A percentile compares a stretch with the other conserved stretches of the same genome.
phyloP scores from a whole-genome alignment of 2,113 vertebrate species.

The Shinisaurus crocodilurus region DNA sequence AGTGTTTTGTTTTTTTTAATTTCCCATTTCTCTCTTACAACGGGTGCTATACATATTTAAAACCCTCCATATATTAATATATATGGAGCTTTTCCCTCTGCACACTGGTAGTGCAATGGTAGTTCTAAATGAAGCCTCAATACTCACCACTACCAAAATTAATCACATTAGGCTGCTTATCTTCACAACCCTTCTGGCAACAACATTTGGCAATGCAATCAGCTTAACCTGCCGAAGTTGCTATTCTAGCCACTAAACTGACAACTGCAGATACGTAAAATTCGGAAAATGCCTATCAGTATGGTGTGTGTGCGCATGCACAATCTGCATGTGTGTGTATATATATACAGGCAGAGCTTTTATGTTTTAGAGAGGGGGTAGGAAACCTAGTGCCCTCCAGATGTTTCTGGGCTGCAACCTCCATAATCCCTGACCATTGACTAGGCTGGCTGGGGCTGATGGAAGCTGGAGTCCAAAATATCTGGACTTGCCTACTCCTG shows the following conservation, averaged over 20 bases:
- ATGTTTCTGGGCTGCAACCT: too few relatives aligned
- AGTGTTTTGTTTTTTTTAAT: neutral
- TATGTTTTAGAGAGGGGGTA: too few relatives aligned
- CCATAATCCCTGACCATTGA: too few relatives aligned
- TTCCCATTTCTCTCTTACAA: neutral
- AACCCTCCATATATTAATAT: neutral
- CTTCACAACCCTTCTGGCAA: neutral
- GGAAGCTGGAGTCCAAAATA: too few relatives aligned
- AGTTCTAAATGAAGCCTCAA: neutral
- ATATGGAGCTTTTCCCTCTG: neutral
- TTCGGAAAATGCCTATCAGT: neutral
- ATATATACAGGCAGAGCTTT: too few relatives aligned
- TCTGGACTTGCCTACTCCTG: too few relatives aligned
- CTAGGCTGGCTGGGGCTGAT: too few relatives aligned
- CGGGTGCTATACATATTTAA: neutral
- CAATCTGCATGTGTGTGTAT: too few relatives aligned
- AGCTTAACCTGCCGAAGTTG: neutral
- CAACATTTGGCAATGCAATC: neutral
- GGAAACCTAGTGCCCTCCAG: too few relatives aligned
- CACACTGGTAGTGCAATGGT: neutral
- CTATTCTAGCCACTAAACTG: neutral
- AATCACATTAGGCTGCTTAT: neutral
- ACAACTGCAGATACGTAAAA: neutral
- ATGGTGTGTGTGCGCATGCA: neutral
- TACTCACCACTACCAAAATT: slow-evolving; percentile 1